Base-by-base conservation (phyloP, 2,888 invertebrate genomes). In the Athalia cordata region DNA sequence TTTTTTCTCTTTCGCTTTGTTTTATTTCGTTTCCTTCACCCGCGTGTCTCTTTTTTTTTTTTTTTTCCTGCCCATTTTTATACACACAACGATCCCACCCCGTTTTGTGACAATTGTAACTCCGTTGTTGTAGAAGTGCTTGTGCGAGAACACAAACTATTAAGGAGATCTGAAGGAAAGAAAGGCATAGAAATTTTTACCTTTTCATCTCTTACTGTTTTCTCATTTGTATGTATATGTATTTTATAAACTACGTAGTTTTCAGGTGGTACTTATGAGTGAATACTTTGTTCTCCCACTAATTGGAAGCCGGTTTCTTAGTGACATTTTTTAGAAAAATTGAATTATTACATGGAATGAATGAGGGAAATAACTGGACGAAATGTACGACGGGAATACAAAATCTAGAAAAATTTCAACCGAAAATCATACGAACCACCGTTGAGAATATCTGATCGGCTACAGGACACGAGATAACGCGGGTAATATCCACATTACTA, bases 121-220 rank as follows among this genome's bases (percentile, higher is more conserved):
- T 76, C 62, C 49, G 29, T 59, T 61, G 47, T 77, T 55, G 43
- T 5, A 29, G 62, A 61, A 52, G 79, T 64, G 15, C 62, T 61
- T 13, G 70, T 67, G 52, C 79, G 66, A 61, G 78, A 81, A 52
- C 29, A 15, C 15, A 67, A 67, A 67, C 67, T 67, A 67, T 67
- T 67, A 52, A 9, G 15, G 67, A 67, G 67, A 15, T 67, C 55
- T 55, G 8, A 8, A 8, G 29, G n/a, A 47, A 67, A 50, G 45
- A 47, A 67, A 15, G 47, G 67, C 47, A 47, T 50, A 15, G 45
- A 50, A 50, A 6, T 50, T 50, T 47, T 64, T 4, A 29, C 29
- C 9, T 15, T 13, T 66, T 49, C 6, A 43, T 66, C 13, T 66
- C 49, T 15, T 49, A 15, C 13, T 49, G 47, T 47, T 4, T 67